A percentile compares a stretch with the other conserved stretches of the same genome.
Evolutionary conservation across 2,113 vertebrate genomes (phyloP).

Genomic region (Chaenogobius annularis): DNA sequence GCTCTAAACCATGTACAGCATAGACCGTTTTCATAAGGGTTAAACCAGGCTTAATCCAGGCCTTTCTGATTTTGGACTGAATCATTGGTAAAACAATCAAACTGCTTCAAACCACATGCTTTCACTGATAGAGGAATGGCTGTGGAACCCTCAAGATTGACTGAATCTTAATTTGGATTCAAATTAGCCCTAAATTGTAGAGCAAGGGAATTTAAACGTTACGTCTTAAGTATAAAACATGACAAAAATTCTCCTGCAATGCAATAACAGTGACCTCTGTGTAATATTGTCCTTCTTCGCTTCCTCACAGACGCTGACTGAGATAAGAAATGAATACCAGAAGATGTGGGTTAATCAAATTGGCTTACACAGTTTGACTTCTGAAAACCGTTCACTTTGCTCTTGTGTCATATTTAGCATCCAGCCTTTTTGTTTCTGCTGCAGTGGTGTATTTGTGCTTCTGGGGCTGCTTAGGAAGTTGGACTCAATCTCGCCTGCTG

Average conservation of each 20-base stretch:
- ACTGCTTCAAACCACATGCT: too few species aligned
- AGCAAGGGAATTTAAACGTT: too few species aligned
- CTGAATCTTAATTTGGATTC: too few species aligned
- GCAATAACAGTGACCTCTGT: too few species aligned
- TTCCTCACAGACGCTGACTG: conserved; percentile 8
- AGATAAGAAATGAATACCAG: conserved; percentile 27
- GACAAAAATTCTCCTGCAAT: too few species aligned
- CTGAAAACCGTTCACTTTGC: conserved; percentile 18
- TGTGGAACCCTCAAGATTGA: too few species aligned
- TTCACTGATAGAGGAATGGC: too few species aligned
- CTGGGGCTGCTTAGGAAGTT: conserved; percentile 33
- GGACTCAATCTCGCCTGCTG: conserved; percentile 39
- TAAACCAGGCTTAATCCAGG: not conserved
- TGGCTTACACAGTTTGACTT: conserved; percentile 51
- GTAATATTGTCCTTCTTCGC: not conserved
- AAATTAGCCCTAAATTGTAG: too few species aligned
- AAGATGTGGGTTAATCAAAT: conserved; percentile 37
- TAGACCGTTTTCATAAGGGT: too few species aligned
- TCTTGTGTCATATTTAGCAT: conserved; percentile 12
- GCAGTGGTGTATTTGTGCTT: conserved; percentile 27
- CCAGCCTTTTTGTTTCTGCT: conserved; percentile 11
- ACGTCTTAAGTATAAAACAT: too few species aligned
- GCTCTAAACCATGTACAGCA: not conserved
- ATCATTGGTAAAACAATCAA: not conserved
- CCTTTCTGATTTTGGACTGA: not conserved